Conservation (phyloP, 2,888 invertebrate genomes). For the Biston betularia region DNA sequence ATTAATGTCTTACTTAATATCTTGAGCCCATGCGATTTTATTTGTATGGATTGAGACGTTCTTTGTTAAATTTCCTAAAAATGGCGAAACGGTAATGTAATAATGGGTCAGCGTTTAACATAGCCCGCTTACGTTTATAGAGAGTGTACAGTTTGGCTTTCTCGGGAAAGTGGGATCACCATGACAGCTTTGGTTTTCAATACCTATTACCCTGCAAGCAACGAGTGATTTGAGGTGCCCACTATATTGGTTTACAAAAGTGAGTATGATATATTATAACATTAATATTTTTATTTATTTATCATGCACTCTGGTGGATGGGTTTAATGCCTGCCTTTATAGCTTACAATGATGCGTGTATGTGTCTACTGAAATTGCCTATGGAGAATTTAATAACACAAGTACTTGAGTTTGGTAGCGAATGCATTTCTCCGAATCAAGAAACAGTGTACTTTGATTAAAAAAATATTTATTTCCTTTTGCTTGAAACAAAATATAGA, state of each 20-base stretch:
- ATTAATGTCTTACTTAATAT: neutral
- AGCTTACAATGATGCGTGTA: conserved; percentile 30
- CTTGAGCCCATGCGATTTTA: neutral
- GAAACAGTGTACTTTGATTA: neutral
- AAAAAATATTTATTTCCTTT: neutral
- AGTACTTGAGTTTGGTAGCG: neutral
- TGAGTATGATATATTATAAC: conserved; percentile 69
- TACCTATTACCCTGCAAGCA: conserved; percentile 48
- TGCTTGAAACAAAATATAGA: too few species aligned
- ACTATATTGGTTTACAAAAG: conserved; percentile 56
- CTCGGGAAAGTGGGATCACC: conserved; percentile 54
- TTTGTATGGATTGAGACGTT: neutral
- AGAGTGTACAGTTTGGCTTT: conserved; percentile 65
- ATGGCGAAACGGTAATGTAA: conserved; percentile 41
- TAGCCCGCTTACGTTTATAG: conserved; percentile 56
- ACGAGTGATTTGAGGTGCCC: conserved; percentile 60
- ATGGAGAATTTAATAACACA: neutral
- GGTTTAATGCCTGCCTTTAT: conserved; percentile 30
- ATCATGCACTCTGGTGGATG: conserved; percentile 47
- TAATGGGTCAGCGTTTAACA: conserved; percentile 47
- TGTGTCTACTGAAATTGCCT: conserved; percentile 11
- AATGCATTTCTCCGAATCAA: neutral
- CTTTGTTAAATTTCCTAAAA: conserved; percentile 6
- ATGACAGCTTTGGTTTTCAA: conserved; percentile 62
- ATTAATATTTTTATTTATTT: conserved; percentile 48